phyloP scores from a whole-genome alignment of 1,140 invertebrate genomes.

The Bemisia tabaci region DNA sequence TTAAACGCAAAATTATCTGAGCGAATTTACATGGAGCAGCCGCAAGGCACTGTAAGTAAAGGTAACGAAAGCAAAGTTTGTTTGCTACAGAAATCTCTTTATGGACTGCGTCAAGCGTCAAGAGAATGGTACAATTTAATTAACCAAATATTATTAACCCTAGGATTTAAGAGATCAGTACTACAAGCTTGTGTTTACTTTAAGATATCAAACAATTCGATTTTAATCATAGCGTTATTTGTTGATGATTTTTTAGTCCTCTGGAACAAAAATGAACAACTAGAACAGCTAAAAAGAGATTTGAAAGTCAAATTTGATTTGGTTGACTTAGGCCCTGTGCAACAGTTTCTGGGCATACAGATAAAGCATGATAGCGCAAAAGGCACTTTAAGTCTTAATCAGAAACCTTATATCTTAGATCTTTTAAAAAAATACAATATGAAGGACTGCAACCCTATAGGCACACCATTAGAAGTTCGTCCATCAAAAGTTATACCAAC shows the following conservation, averaged over 20 bases:
- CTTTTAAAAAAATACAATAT: slow-evolving; percentile 13
- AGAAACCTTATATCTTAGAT: slow-evolving; percentile 8
- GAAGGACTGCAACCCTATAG: slow-evolving; percentile 6
- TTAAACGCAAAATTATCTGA: slow-evolving; percentile 31
- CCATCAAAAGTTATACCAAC: no score
- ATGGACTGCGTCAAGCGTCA: slow-evolving; percentile 16
- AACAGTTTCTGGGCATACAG: slow-evolving; percentile 21
- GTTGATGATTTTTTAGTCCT: slow-evolving; percentile 13
- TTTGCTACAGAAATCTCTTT: slow-evolving; percentile 15
- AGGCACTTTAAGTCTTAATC: slow-evolving; percentile 5
- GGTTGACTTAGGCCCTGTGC: slow-evolving; percentile 21
- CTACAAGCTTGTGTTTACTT: slow-evolving; percentile 4
- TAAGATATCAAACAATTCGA: background rate
- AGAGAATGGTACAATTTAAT: no score
- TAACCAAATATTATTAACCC: slow-evolving; percentile 1
- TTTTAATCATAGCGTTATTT: background rate
- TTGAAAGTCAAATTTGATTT: slow-evolving; percentile 14
- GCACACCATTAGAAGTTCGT: slow-evolving; percentile 8
- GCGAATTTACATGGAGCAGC: slow-evolving; percentile 30
- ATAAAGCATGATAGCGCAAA: background rate
- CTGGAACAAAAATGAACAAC: slow-evolving; percentile 3
- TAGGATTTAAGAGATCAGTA: background rate
- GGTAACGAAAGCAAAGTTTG: slow-evolving; percentile 15
- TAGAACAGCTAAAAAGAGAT: slow-evolving; percentile 10
- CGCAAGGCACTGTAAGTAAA: slow-evolving; percentile 20